Percentiles rank a stretch among this genome's conserved stretches.
Evolutionary conservation across 2,888 invertebrate species (phyloP).

Genomic region (Ophioninae sp.): DNA sequence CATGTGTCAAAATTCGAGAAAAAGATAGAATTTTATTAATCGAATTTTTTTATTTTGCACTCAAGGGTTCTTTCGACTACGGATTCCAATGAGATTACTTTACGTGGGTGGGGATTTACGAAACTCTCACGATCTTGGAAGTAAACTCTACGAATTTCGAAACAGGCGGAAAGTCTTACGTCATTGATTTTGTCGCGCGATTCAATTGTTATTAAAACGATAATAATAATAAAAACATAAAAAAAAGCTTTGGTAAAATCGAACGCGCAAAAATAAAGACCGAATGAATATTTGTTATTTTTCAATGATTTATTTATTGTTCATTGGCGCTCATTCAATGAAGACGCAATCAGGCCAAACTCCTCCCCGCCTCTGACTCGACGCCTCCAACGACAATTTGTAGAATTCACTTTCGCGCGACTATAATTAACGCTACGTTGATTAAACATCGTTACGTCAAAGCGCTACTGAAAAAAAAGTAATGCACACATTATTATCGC

Average conservation of each 20-base stretch:
- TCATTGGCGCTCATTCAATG: conserved; percentile 55
- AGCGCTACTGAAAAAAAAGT: conserved; percentile 24
- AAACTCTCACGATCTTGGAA: conserved; percentile 48
- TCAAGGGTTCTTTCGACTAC: conserved; percentile 37
- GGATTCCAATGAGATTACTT: conserved; percentile 59
- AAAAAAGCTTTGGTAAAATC: conserved; percentile 17
- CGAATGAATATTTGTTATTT: conserved; percentile 28
- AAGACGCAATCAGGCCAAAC: conserved; percentile 75
- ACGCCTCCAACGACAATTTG: conserved; percentile 72
- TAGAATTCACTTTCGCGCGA: conserved; percentile 70
- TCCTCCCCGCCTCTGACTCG: conserved; percentile 73
- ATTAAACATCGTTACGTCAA: conserved; percentile 41
- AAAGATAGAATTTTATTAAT: conserved; percentile 47
- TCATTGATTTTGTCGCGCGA: not conserved
- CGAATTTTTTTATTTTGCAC: conserved; percentile 20
- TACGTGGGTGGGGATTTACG: conserved; percentile 45
- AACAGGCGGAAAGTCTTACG: conserved; percentile 62
- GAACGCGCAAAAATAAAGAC: conserved; percentile 31
- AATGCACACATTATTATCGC: not conserved
- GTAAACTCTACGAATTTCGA: conserved; percentile 71
- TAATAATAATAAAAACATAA: not conserved
- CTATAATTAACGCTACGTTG: conserved; percentile 57
- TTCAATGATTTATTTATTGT: conserved; percentile 41
- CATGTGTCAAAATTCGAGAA: conserved; percentile 43
- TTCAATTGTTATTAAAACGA: too few species aligned